These are phyloP conservation scores for Rotaria socialis DNA, from an alignment of 2,888 invertebrate genomes.

Conservation along the genomic window DNA sequence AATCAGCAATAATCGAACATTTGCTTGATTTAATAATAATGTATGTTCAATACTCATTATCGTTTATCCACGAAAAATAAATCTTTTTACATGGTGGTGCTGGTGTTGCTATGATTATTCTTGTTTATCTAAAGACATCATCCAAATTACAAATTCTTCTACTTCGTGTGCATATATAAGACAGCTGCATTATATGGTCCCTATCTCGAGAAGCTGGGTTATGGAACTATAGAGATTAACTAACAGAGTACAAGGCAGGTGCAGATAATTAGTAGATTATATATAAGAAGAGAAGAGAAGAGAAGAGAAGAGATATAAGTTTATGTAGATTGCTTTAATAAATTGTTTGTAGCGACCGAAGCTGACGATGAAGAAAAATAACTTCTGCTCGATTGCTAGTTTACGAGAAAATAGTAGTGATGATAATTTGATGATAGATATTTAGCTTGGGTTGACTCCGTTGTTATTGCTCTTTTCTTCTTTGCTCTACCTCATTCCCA, in stretches of 20 bases:
- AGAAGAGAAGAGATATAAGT: not conserved
- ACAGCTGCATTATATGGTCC: not conserved
- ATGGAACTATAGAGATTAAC: not conserved
- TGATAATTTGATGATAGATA: constrained; percentile 26
- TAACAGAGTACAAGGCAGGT: not conserved
- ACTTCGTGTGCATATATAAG: not conserved
- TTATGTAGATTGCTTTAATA: no score
- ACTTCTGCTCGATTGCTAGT: not conserved
- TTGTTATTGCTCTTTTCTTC: not conserved
- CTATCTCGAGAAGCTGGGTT: not conserved
- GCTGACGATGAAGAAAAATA: not conserved
- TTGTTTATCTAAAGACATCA: not conserved
- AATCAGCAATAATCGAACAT: not conserved
- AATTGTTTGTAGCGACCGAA: not conserved
- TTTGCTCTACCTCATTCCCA: not conserved
- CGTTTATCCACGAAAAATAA: not conserved
- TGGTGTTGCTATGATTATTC: not conserved
- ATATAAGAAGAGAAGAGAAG: not conserved
- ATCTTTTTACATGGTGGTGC: not conserved
- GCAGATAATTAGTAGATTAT: not conserved
- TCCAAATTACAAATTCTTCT: not conserved
- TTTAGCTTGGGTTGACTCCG: not conserved
- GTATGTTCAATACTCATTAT: not conserved
- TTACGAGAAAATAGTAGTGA: not conserved
- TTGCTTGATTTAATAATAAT: not conserved